phyloP scores from a whole-genome alignment of 2,113 vertebrate genomes.

The Dolichallabes microphthalmus region DNA sequence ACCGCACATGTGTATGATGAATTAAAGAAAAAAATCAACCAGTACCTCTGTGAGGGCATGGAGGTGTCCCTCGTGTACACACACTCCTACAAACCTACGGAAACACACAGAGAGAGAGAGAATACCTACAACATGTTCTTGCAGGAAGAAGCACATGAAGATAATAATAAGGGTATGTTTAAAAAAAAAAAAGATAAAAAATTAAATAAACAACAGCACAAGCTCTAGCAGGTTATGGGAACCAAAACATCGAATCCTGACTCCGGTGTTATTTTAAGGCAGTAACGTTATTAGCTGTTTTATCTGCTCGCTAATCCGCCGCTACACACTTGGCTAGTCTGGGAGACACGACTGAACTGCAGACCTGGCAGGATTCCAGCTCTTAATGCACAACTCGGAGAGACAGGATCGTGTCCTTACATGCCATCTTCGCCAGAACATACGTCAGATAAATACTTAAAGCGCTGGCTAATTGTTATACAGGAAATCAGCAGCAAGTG shows the following conservation, averaged over 20 bases:
- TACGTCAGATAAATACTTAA: neutral
- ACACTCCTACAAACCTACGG: constrained; percentile 89
- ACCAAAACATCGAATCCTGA: neutral
- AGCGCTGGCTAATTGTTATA: too few species aligned
- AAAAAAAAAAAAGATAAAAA: too few species aligned
- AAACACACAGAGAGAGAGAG: neutral
- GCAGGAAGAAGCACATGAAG: constrained; percentile 21
- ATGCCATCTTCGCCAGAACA: neutral
- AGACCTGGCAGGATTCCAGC: neutral
- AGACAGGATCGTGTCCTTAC: neutral
- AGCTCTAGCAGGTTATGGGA: constrained; percentile 27
- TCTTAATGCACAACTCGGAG: neutral
- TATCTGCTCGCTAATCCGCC: neutral
- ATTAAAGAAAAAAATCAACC: neutral
- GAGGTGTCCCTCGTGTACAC: constrained; percentile 92
- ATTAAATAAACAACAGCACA: neutral
- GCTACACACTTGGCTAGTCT: neutral
- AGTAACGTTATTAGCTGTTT: neutral
- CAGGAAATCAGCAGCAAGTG: too few species aligned
- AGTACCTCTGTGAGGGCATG: constrained; percentile 90
- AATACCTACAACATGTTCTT: constrained; percentile 36
- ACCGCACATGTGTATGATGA: neutral
- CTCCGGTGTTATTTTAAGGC: neutral
- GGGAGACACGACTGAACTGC: neutral
- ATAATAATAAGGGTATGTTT: neutral